Conservation (phyloP, 1,140 invertebrate genomes). For the Hylaeus anthracinus region DNA sequence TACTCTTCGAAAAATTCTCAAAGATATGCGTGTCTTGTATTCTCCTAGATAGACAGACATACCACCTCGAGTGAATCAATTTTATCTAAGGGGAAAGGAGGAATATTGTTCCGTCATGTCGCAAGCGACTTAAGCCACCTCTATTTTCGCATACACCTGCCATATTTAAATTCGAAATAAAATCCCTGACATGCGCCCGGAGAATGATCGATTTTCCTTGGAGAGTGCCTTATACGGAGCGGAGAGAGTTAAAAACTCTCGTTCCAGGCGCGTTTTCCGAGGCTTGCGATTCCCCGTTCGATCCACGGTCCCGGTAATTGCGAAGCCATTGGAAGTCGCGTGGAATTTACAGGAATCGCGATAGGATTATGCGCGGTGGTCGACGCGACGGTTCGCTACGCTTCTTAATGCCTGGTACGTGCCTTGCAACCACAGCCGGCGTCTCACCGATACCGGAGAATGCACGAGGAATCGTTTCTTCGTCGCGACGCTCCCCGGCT, state of each 20-base stretch:
- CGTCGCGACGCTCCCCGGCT: background rate
- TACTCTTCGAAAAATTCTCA: too few species aligned
- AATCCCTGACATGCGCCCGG: too few species aligned
- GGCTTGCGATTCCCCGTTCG: background rate
- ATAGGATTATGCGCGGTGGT: constrained; percentile 1
- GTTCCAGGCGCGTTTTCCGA: background rate
- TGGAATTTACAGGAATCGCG: background rate
- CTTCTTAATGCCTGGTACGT: constrained; percentile 2
- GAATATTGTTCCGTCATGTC: too few species aligned
- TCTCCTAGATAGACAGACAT: too few species aligned
- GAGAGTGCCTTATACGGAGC: too few species aligned
- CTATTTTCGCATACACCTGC: too few species aligned
- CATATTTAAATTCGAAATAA: too few species aligned
- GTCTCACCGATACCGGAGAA: background rate
- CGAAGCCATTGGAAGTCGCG: background rate
- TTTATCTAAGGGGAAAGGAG: too few species aligned
- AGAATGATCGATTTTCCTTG: too few species aligned
- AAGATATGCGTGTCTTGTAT: too few species aligned
- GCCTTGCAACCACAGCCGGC: background rate
- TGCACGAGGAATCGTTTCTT: background rate
- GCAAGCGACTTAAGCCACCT: too few species aligned
- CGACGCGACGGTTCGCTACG: background rate
- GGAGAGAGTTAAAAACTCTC: background rate
- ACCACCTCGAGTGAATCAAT: too few species aligned
- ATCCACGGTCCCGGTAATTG: background rate